Evolutionary conservation across 1,140 invertebrate species (phyloP).

Genomic region (Pollicipes pollicipes): DNA sequence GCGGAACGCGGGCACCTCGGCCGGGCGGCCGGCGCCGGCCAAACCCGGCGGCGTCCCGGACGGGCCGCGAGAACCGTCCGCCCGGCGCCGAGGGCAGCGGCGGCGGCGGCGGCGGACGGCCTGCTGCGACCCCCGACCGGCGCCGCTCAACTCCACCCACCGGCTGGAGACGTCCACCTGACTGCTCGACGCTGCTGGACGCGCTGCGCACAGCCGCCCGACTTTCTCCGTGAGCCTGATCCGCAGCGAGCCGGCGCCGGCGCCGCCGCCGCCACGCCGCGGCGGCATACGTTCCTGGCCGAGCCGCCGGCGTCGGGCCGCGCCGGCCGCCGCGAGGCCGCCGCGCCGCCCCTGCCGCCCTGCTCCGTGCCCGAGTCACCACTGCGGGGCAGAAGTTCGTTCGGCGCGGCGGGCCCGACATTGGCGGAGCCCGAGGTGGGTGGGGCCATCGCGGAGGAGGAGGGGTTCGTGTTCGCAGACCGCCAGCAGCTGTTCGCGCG

Average conservation of each 20-base stretch:
- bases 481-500: neutral
- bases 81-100: too few species aligned
- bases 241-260: neutral
- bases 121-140: neutral
- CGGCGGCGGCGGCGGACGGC: too few species aligned
- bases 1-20: neutral
- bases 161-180: neutral
- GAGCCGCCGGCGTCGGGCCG: too few species aligned
- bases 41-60: neutral
- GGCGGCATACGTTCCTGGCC: neutral
- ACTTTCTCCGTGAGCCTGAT: conserved; percentile 3
- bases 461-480: neutral
- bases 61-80: neutral
- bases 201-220: neutral
- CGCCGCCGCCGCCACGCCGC: neutral
- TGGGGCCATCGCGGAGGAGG: too few species aligned
- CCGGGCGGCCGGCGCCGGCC: too few species aligned
- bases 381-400: neutral
- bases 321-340: too few species aligned
- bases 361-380: neutral
- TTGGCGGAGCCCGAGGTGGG: neutral
- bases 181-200: neutral
- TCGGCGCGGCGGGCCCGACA: neutral
- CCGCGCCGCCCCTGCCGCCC: neutral
- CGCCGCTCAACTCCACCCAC: conserved; percentile 4